These are phyloP conservation scores for Salarias fasciatus DNA, from an alignment of 2,797 vertebrate genomes.

Conservation along the genomic window DNA sequence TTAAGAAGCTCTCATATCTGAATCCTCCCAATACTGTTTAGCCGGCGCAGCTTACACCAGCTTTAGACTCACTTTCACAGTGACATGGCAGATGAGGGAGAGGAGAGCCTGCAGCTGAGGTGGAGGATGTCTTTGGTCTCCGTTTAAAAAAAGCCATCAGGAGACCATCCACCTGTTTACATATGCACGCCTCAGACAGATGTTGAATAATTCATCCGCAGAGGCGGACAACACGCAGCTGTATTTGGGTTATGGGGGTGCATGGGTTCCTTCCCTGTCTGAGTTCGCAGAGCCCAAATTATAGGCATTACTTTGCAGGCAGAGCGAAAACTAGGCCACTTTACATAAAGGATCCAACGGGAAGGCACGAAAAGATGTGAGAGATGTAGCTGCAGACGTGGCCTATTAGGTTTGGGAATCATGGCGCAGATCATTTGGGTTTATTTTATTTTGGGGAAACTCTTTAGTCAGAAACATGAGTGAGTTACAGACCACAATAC, in stretches of 20 bases:
- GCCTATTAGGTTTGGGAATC: not conserved
- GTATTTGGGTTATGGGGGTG: slow-evolving; percentile 79
- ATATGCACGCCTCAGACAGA: slow-evolving; percentile 79
- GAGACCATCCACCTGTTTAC: slow-evolving; percentile 75
- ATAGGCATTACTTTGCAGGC: slow-evolving; percentile 71
- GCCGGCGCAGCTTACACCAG: slow-evolving; percentile 43
- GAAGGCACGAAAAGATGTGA: slow-evolving; percentile 43
- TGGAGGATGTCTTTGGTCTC: slow-evolving; percentile 56
- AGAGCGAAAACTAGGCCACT: slow-evolving; percentile 70
- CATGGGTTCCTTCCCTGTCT: slow-evolving; percentile 47
- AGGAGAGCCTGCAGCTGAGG: slow-evolving; percentile 21
- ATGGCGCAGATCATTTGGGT: not conserved
- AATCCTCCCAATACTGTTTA: slow-evolving; percentile 25
- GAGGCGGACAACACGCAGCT: slow-evolving; percentile 76
- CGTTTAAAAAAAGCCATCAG: slow-evolving; percentile 55
- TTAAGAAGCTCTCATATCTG: slow-evolving; percentile 24
- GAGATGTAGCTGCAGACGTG: slow-evolving; percentile 37
- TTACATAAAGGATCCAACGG: slow-evolving; percentile 62
- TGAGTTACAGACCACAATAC: too few species aligned
- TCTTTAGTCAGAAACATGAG: not conserved
- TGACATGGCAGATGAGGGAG: slow-evolving; percentile 24
- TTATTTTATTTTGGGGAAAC: slow-evolving; percentile 1
- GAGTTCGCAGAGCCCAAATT: slow-evolving; percentile 63
- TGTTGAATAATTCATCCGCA: slow-evolving; percentile 80
- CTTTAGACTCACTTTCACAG: slow-evolving; percentile 45